Evolutionary conservation across 2,888 invertebrate species (phyloP), one percentile per base, ranked within the genome.

Genomic region (Eupithecia exiguata): DNA sequence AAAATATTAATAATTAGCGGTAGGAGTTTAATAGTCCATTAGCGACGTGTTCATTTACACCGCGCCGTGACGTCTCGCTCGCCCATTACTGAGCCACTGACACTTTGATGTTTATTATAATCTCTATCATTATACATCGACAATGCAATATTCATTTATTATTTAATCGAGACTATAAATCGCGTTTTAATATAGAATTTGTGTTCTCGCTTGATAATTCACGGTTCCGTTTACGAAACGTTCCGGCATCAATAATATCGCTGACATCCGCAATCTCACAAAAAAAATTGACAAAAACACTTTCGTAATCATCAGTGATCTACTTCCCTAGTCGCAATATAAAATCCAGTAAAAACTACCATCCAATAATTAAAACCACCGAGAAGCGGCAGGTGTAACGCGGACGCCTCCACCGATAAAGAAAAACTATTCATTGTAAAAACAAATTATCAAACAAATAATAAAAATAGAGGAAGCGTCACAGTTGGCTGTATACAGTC

Each of bases 401-500:
- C 25, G 25, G 43, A 2, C 25, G 69, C n/a, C 40, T 43, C 63
- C 76, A 77, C 70, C 79, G 82, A 84, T 84, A 83, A 85, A 83
- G 88, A 90, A 91, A 91, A 90, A 90, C 87, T 84, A 84, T 84
- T 86, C 86, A 85, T 87, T 89, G 87, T 90, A 93, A 93, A 93
- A 93, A 93, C 92, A 90, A 93, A 93, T 91, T 90, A 90, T 92
- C 88, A 85, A 89, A 89, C 86, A 92, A 91, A 88, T 92, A 93
- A 91, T 91, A 92, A 90, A 89, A 90, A 91, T 87, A 89, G 91
- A 92, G 93, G 94, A 93, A 94, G 89, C 91, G 94, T 94, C 92
- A 93, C 94, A 94, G 90, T 92, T 88, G 89, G 89, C 89, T 92
- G 93, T 93, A 84, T 89, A 86, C 82, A 88, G 89, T 89, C 36